Evolutionary conservation across 2,113 vertebrate genomes (phyloP).

Genomic region (Microcebus griseorufus): DNA sequence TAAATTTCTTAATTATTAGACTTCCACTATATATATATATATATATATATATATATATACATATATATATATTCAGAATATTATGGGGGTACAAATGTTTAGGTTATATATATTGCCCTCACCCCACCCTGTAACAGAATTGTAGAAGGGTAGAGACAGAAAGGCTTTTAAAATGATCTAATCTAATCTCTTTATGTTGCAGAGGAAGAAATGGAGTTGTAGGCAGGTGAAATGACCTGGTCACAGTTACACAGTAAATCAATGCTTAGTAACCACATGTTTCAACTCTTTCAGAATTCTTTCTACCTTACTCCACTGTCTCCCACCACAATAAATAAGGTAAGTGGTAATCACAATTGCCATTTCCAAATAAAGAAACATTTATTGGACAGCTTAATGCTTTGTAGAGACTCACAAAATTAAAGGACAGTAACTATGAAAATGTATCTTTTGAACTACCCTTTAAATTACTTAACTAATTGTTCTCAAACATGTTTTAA

Average conservation of each 20-base stretch:
- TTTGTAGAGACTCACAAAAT: not conserved
- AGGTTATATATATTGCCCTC: too few relatives aligned
- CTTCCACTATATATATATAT: conserved; percentile 29
- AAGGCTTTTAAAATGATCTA: not conserved
- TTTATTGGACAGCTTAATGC: not conserved
- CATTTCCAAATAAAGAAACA: not conserved
- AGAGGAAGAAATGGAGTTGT: not conserved
- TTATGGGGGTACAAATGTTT: too few relatives aligned
- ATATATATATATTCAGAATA: too few relatives aligned
- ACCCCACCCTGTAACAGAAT: not conserved
- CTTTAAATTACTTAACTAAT: conserved; percentile 17
- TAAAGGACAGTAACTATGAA: not conserved
- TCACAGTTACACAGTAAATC: not conserved
- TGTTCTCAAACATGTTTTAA: conserved; percentile 41
- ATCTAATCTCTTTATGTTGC: not conserved
- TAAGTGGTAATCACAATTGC: not conserved
- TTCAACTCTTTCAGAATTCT: not conserved
- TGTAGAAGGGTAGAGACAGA: not conserved
- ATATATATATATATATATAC: too few relatives aligned
- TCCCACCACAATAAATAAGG: not conserved
- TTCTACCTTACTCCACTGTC: not conserved
- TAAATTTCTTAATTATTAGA: conserved; percentile 33
- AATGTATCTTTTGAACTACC: conserved; percentile 1
- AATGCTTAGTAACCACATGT: not conserved
- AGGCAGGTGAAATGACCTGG: not conserved